Evolutionary conservation across 2,888 invertebrate species (phyloP).

Genomic region (Idaea dimidiata): DNA sequence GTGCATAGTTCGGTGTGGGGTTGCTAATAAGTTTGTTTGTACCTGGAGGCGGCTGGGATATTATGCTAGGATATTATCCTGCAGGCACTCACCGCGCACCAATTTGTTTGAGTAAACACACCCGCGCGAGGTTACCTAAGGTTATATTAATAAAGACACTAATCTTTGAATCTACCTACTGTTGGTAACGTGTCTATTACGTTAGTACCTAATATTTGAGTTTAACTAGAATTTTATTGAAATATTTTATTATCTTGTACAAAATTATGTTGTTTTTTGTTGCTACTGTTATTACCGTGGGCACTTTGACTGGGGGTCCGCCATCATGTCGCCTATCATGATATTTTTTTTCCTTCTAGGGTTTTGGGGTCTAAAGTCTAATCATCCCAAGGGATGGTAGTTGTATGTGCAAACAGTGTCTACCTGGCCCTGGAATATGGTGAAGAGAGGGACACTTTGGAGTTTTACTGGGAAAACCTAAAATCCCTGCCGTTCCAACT

Average conservation of each 20-base stretch:
- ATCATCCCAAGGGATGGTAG: too few relatives aligned
- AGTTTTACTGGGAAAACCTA: too few relatives aligned
- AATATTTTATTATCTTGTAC: neutral
- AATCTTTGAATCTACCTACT: constrained; percentile 14
- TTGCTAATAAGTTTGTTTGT: constrained; percentile 28
- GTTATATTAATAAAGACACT: constrained; percentile 22
- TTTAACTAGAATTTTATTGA: constrained; percentile 16
- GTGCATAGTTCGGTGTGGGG: constrained; percentile 20
- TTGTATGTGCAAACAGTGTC: too few relatives aligned
- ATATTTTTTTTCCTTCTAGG: too few relatives aligned
- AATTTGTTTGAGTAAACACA: constrained; percentile 49
- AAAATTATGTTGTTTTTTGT: neutral
- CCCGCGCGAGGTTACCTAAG: constrained; percentile 24
- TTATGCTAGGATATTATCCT: constrained; percentile 21
- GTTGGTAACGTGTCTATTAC: neutral
- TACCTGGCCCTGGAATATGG: too few relatives aligned
- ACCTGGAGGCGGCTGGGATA: constrained; percentile 25
- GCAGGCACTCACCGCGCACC: constrained; percentile 29
- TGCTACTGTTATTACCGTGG: neutral
- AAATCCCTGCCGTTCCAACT: too few relatives aligned
- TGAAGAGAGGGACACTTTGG: too few relatives aligned
- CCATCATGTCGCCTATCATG: too few relatives aligned
- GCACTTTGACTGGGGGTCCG: too few relatives aligned
- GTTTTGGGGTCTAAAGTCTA: too few relatives aligned
- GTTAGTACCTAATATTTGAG: constrained; percentile 4